Evolutionary conservation across 23 tunicate genomes (phyloP).

Genomic region (Trididemnum nubilum): DNA sequence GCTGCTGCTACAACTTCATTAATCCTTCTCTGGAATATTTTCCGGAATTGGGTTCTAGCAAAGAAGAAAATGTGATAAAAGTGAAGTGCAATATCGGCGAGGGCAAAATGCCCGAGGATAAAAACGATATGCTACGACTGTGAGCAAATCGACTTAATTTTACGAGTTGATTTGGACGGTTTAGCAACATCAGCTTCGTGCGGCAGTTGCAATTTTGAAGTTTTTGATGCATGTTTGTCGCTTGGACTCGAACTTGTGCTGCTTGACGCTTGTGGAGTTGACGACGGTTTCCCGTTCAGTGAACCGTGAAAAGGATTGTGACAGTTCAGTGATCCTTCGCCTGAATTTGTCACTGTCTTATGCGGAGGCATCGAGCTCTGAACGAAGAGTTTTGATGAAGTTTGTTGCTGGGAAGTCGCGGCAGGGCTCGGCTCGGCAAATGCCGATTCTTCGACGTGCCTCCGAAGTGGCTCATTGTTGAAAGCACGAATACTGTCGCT

Average conservation of each 20-base stretch:
- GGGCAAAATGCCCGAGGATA: too few relatives aligned
- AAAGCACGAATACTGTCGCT: background rate
- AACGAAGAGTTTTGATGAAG: background rate
- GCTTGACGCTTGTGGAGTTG: background rate
- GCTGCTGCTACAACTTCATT: too few relatives aligned
- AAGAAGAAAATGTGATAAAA: too few relatives aligned
- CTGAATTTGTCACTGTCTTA: background rate
- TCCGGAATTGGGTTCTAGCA: too few relatives aligned
- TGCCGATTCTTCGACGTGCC: background rate
- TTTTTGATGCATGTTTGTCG: background rate
- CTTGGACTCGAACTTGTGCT: background rate
- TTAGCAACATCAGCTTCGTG: background rate
- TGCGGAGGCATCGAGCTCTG: background rate
- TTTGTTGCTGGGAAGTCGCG: background rate
- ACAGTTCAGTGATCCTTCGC: background rate
- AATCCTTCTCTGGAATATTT: too few relatives aligned
- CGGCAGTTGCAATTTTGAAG: background rate
- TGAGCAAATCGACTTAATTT: constrained; percentile 45
- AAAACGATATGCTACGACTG: constrained; percentile 41
- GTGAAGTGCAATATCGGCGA: too few relatives aligned
- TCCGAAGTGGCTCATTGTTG: background rate
- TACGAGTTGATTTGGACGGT: constrained; percentile 17
- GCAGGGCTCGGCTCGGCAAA: background rate
- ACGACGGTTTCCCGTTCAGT: background rate
- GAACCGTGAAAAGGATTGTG: constrained; percentile 13